Conservation (phyloP, 92 coral and sea anemone species). For the Palythoa heliodiscus region DNA sequence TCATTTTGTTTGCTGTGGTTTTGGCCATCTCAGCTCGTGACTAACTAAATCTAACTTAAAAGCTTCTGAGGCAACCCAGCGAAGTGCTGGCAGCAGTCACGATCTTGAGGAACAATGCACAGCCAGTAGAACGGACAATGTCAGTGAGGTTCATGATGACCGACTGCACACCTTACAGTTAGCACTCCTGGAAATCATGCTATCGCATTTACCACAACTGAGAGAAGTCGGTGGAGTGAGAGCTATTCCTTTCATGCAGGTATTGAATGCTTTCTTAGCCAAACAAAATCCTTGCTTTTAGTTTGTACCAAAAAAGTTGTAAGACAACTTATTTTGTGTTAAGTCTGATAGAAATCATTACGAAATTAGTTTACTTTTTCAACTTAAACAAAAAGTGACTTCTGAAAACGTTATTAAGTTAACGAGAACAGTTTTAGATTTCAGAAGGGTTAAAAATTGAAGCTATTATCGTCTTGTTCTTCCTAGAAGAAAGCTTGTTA, state of each 20-base stretch:
- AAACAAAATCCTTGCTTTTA: not conserved
- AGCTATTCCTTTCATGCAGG: constrained; percentile 99
- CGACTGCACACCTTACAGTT: constrained; percentile 79
- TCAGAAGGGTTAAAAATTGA: too few relatives aligned
- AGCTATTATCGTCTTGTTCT: too few relatives aligned
- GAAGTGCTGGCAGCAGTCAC: constrained; percentile 59
- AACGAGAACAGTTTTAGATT: too few relatives aligned
- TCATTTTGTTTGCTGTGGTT: not conserved
- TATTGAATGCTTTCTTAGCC: not conserved
- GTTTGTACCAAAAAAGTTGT: not conserved
- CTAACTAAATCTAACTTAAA: not conserved
- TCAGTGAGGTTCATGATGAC: constrained; percentile 69
- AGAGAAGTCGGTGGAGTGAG: constrained; percentile 90
- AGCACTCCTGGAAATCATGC: constrained; percentile 76
- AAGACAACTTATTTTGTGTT: not conserved
- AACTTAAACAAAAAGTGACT: not conserved
- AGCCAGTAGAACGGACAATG: constrained; percentile 58
- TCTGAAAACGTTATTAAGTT: not conserved
- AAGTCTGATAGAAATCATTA: too few relatives aligned
- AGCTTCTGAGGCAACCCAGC: constrained; percentile 41
- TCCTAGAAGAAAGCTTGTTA: too few relatives aligned
- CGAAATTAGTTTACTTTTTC: not conserved
- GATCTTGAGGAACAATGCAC: constrained; percentile 78
- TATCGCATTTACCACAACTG: constrained; percentile 78
- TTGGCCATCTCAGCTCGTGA: not conserved